Evolutionary conservation across 2,888 invertebrate genomes (phyloP).

Genomic region (Brachylomia viminalis): DNA sequence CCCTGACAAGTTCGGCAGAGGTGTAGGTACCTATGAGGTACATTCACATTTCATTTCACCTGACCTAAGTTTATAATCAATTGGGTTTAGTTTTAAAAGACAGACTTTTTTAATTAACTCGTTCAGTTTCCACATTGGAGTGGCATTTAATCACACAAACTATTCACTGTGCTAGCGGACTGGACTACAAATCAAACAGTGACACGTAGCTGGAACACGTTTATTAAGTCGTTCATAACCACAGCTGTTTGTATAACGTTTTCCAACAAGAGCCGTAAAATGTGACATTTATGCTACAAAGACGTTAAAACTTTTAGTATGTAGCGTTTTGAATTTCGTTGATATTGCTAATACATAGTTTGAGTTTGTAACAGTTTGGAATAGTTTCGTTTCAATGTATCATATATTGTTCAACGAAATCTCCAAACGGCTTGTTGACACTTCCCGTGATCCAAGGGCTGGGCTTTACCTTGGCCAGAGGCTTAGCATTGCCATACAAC

Average conservation of each 20-base stretch:
- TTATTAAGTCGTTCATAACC: constrained; percentile 52
- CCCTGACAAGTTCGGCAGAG: background rate
- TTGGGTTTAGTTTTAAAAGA: constrained; percentile 10
- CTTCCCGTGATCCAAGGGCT: too few relatives aligned
- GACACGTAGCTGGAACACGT: constrained; percentile 40
- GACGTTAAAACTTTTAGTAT: constrained; percentile 46
- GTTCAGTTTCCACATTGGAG: constrained; percentile 41
- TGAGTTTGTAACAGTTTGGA: constrained; percentile 3
- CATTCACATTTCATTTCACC: background rate
- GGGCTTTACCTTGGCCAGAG: too few relatives aligned
- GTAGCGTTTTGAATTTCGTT: constrained; percentile 24
- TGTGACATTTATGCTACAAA: constrained; percentile 48
- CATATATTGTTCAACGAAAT: too few relatives aligned
- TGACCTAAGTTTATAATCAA: background rate
- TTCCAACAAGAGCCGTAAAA: constrained; percentile 42
- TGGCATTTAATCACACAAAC: constrained; percentile 57
- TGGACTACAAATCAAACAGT: constrained; percentile 42
- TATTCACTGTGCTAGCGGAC: constrained; percentile 22
- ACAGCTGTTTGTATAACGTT: constrained; percentile 47
- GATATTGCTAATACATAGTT: constrained; percentile 31
- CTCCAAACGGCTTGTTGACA: too few relatives aligned
- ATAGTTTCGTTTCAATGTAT: constrained; percentile 14
- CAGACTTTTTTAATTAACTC: constrained; percentile 31
- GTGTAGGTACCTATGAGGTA: too few relatives aligned
- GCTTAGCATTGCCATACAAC: too few relatives aligned